Base-by-base conservation (phyloP, 1,140 invertebrate species). In the Gryllus bimaculatus region DNA sequence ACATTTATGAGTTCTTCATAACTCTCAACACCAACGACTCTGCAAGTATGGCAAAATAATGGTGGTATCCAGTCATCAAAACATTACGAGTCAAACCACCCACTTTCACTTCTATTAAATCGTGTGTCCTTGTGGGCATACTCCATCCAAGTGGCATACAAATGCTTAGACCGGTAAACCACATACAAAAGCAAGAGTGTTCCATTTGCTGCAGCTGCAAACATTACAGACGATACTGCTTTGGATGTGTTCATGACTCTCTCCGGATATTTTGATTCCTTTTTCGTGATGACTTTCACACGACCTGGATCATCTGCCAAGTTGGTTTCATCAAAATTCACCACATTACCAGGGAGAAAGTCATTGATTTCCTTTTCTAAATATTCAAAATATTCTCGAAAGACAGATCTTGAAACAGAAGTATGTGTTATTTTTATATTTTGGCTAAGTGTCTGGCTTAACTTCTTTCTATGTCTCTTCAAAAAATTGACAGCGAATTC, bases 271-370 rank as follows among this genome's bases (percentile, higher is more conserved):
- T 84, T 85, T 8, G 48, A 26, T 49, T 82, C 83, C 78, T 81
- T 77, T 79, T 81, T 83, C 21, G 73, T 48, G 26, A 84, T 82
- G n/a, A 82, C 79, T 80, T 81, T 81, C 79, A 79, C 81, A 13
- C 47, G 73, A 8, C 83, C 83, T 18, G 83, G 82, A 79, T 85
- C 83, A 83, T 87, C 86, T 8, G 81, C 81, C 2, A 87, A 74
- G 80, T 87, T 87, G 12, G 85, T 87, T 81, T 87, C 82, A 80
- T 83, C 82, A 74, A 82, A 82, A 79, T 83, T 83, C 13, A 75
- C 77, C 48, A 83, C 82, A 18, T 80, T 48, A 26, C 26, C 39
- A 13, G 81, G 78, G 13, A 78, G 78, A 47, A 82, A 48, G 49
- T 49, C 79, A 76, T 78, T 49, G n/a, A 78, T n/a, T 73, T 47